Evolutionary conservation across 2,888 invertebrate genomes (phyloP).

Genomic region (Erynnis tages): DNA sequence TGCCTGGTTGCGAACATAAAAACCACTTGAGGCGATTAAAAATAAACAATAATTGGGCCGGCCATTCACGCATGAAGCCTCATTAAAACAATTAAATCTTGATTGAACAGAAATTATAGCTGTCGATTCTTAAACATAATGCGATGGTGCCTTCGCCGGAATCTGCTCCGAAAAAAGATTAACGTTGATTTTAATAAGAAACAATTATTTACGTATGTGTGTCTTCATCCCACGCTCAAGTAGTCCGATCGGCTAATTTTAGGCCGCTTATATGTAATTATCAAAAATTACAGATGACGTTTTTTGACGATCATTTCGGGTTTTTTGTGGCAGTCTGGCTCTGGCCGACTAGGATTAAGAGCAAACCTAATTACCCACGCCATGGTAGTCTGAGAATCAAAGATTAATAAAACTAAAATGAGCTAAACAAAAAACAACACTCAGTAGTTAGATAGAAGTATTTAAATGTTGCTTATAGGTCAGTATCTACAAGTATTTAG

Average conservation of each 20-base stretch:
- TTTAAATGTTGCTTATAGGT: no score
- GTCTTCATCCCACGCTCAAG: slow-evolving; percentile 75
- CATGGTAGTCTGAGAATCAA: neutral
- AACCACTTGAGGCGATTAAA: slow-evolving; percentile 81
- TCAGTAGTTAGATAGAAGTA: neutral
- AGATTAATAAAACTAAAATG: slow-evolving; percentile 3
- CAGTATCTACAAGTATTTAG: no score
- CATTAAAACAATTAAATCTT: slow-evolving; percentile 83
- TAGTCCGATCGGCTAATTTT: slow-evolving; percentile 68
- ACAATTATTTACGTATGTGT: slow-evolving; percentile 77
- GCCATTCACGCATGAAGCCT: slow-evolving; percentile 80
- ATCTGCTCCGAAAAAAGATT: slow-evolving; percentile 79
- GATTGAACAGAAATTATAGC: slow-evolving; percentile 82
- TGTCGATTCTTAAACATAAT: slow-evolving; percentile 81
- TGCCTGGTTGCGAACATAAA: slow-evolving; percentile 78
- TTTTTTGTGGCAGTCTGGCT: slow-evolving; percentile 28
- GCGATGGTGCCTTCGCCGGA: slow-evolving; percentile 72
- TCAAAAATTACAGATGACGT: slow-evolving; percentile 76
- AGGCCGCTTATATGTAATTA: slow-evolving; percentile 73
- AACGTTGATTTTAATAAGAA: slow-evolving; percentile 81
- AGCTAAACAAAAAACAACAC: neutral
- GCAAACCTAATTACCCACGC: slow-evolving; percentile 20
- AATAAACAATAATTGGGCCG: slow-evolving; percentile 82
- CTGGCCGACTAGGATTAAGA: slow-evolving; percentile 18
- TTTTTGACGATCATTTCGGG: slow-evolving; percentile 63